phyloP scores from a whole-genome alignment of 2,797 vertebrate genomes.

The Ciconia nigra region DNA sequence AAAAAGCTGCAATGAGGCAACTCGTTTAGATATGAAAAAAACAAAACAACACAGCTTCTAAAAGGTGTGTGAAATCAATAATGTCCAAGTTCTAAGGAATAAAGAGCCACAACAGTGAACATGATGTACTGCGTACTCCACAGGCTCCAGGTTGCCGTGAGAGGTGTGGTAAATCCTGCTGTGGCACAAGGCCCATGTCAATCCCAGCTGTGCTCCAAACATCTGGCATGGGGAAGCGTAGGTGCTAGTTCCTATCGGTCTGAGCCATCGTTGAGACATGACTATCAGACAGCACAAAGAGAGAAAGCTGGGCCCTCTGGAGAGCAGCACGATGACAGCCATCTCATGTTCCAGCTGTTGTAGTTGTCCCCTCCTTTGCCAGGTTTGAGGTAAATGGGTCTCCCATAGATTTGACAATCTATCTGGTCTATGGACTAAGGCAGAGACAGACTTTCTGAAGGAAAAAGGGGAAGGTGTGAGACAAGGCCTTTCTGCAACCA shows the following conservation, averaged over 20 bases:
- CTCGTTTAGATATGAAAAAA: background rate
- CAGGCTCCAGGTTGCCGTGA: background rate
- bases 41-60: background rate
- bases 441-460: background rate
- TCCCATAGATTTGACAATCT: background rate
- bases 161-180: background rate
- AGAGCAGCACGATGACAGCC: background rate
- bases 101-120: background rate
- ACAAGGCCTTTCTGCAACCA: background rate
- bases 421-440: background rate
- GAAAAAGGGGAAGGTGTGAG: background rate
- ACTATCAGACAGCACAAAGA: background rate
- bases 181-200: background rate
- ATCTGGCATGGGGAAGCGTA: rapidly evolving
- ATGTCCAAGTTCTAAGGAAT: background rate
- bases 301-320: background rate
- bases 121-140: background rate
- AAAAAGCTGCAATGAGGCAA: background rate
- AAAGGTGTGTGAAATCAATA: background rate
- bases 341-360: background rate
- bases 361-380: background rate
- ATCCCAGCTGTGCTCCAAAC: background rate
- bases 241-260: background rate
- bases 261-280: background rate
- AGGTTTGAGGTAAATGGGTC: background rate